Base-by-base conservation (phyloP, 2,888 invertebrate genomes). In the Apamea monoglypha region DNA sequence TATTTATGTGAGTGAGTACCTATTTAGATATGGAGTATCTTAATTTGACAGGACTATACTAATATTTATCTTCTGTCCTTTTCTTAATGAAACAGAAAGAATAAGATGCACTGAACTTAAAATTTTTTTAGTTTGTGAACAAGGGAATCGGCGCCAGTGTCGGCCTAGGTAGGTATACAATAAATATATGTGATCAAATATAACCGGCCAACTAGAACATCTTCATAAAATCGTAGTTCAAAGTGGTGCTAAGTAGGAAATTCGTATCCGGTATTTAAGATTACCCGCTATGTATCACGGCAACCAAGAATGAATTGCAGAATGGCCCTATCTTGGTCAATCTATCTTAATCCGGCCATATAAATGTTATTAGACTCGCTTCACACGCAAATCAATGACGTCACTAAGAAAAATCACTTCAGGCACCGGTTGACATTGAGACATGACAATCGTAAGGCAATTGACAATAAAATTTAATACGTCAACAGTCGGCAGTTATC, bases 361-460 rank as follows among this genome's bases (percentile, higher is more conserved):
- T 21, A 66, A 32, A 70, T 32, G n/a, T 69, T 64, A 66, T 73
- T 40, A 68, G 59, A 63, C 44, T 68, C 63, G 36, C 67, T 85
- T 70, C 66, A 68, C 36, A 36, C 74, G 8, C 67, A 32, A 72
- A 77, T 59, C 36, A 25, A 64, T 83, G 40, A 81, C 64, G 71
- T 74, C 74, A 74, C 53, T 78, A 78, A 69, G 83, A 82, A 81
- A 80, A 69, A 78, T 70, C 56, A 72, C 21, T 77, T 74, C 79
- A 80, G 82, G 69, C 67, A 76, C 84, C 36, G n/a, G 70, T 89
- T 93, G 93, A 88, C 94, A 94, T 94, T 94, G 94, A 94, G 91
- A 93, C 92, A 87, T 90, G 92, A 93, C 92, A 94, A 94, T 87
- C 80, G 78, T 92, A 84, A 88, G 85, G 85, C 91, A 92, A 90